Evolutionary conservation across 1,140 invertebrate species (phyloP).

Genomic region (Battus philenor): DNA sequence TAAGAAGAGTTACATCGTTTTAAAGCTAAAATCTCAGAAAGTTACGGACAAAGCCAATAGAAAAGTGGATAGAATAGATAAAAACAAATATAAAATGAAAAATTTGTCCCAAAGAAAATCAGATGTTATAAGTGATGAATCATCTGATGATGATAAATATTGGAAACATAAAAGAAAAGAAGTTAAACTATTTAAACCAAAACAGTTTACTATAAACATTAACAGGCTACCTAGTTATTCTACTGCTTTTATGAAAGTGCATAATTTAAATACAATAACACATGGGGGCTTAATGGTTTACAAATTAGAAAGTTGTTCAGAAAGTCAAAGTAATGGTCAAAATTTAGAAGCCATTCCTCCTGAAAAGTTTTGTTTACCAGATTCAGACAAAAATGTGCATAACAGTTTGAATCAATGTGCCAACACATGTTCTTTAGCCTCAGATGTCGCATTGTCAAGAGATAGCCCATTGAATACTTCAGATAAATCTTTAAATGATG

Average conservation of each 20-base stretch:
- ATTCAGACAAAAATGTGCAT: slow-evolving; percentile 11
- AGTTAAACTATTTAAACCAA: slow-evolving; percentile 43
- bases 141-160: slow-evolving; percentile 32
- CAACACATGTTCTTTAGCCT: neutral
- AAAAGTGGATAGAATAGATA: too few relatives aligned
- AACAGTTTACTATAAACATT: slow-evolving; percentile 41
- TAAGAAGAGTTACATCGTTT: too few relatives aligned
- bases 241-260: slow-evolving; percentile 28
- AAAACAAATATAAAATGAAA: slow-evolving; percentile 16
- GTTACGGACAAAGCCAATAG: too few relatives aligned
- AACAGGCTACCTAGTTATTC: slow-evolving; percentile 40
- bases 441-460: slow-evolving; percentile 17
- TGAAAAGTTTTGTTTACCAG: neutral
- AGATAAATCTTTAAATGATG: slow-evolving; percentile 13
- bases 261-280: slow-evolving; percentile 43
- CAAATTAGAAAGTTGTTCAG: slow-evolving; percentile 19
- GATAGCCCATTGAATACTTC: slow-evolving; percentile 30
- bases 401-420: neutral
- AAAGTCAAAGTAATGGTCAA: slow-evolving; percentile 13
- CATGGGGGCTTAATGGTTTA: slow-evolving; percentile 31
- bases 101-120: slow-evolving; percentile 12
- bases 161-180: slow-evolving; percentile 39
- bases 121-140: slow-evolving; percentile 9
- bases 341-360: neutral
- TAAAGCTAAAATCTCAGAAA: too few relatives aligned